phyloP scores from a whole-genome alignment of 2,888 invertebrate species.

The Allolobophora icterica region DNA sequence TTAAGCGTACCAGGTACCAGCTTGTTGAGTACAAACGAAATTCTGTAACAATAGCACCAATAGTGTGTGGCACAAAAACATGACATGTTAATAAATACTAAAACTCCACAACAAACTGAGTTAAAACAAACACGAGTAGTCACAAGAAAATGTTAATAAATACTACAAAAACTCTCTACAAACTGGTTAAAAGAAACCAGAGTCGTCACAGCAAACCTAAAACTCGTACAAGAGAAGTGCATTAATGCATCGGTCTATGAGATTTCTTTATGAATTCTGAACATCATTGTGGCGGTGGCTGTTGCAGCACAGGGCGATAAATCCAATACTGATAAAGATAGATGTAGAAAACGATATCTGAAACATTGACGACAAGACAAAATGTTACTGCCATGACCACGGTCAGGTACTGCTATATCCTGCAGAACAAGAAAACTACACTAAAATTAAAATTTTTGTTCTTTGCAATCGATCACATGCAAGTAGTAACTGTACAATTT shows the following conservation, averaged over 20 bases:
- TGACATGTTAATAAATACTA: neutral
- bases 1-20: neutral
- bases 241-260: neutral
- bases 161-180: neutral
- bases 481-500: too few relatives aligned
- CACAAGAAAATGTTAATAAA: neutral
- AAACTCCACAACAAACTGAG: neutral
- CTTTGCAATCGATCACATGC: too few relatives aligned
- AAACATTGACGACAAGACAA: neutral
- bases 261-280: slow-evolving; percentile 2
- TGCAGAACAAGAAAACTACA: neutral
- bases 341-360: slow-evolving; percentile 2
- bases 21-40: neutral
- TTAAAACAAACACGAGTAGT: neutral
- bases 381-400: neutral
- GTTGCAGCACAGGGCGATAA: neutral
- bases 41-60: too few relatives aligned
- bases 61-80: too few relatives aligned
- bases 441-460: too few relatives aligned
- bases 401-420: too few relatives aligned
- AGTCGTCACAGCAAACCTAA: neutral
- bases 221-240: neutral
- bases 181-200: neutral
- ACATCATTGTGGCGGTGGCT: neutral
- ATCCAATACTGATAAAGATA: neutral